Conservation (phyloP, 2,113 vertebrate species). For the Struthio camelus region DNA sequence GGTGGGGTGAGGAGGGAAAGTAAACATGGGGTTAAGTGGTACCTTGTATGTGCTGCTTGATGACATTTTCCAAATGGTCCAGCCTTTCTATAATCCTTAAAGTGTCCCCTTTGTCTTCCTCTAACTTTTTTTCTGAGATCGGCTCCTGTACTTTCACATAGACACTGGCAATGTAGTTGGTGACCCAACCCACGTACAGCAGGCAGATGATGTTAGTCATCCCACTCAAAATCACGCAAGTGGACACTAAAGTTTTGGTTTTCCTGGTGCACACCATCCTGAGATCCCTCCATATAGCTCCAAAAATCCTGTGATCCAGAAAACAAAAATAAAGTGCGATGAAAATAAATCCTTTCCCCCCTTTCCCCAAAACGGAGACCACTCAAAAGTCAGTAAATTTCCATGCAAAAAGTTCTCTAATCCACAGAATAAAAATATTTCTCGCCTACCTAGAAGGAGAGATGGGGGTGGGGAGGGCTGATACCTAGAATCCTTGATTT, state of each 20-base stretch:
- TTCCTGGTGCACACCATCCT: constrained; percentile 98
- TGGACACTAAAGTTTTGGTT: constrained; percentile 99
- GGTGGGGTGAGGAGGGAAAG: not conserved
- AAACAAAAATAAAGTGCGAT: constrained; percentile 36
- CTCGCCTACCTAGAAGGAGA: constrained; percentile 49
- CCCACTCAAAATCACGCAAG: constrained; percentile 97
- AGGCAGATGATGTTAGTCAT: constrained; percentile 98
- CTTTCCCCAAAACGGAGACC: not conserved
- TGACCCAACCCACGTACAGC: constrained; percentile 98
- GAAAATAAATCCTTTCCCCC: not conserved
- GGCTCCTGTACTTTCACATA: constrained; percentile 95
- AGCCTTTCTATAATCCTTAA: constrained; percentile 94
- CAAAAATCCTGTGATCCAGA: constrained; percentile 67
- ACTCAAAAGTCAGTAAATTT: constrained; percentile 28
- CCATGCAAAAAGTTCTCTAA: constrained; percentile 41
- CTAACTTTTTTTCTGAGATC: constrained; percentile 89
- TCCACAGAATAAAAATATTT: not conserved
- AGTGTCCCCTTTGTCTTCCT: constrained; percentile 92
- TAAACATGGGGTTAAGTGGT: constrained; percentile 6
- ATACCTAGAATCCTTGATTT: not conserved
- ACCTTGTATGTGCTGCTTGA: constrained; percentile 99
- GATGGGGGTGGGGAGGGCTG: constrained; percentile 22
- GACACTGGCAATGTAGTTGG: constrained; percentile 96
- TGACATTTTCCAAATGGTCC: constrained; percentile 95
- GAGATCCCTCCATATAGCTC: constrained; percentile 90